These are phyloP conservation scores for Brachystomella parvula DNA, from an alignment of 1,140 invertebrate species.

Conservation along the genomic window DNA sequence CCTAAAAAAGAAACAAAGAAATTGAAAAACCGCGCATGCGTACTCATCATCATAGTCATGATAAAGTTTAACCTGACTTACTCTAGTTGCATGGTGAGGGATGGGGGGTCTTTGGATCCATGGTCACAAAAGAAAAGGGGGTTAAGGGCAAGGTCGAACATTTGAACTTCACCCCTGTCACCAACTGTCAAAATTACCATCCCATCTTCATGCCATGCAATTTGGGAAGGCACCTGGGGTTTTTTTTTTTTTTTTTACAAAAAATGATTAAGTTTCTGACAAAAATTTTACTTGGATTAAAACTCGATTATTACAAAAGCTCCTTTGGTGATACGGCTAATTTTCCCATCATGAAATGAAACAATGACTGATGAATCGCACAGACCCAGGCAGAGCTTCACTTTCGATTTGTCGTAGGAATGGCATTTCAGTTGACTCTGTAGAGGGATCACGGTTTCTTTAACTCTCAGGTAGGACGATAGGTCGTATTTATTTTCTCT, in stretches of 20 bases:
- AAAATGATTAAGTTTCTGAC: neutral
- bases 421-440: slow-evolving; percentile 28
- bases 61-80: neutral
- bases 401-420: slow-evolving; percentile 20
- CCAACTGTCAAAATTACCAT: slow-evolving; percentile 25
- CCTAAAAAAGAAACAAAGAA: neutral
- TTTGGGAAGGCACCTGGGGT: slow-evolving; percentile 24
- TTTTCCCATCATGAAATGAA: slow-evolving; percentile 30
- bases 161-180: slow-evolving; percentile 29
- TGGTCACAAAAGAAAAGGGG: slow-evolving; percentile 22
- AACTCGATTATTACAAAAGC: slow-evolving; percentile 28
- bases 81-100: neutral
- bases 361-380: slow-evolving; percentile 30
- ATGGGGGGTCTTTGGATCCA: neutral
- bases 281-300: slow-evolving; percentile 1
- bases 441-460: slow-evolving; percentile 27
- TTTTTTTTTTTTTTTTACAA: too few relatives aligned
- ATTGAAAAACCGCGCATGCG: too few relatives aligned
- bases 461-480: neutral
- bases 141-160: slow-evolving; percentile 34
- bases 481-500: neutral
- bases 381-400: slow-evolving; percentile 29
- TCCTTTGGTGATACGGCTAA: slow-evolving; percentile 31
- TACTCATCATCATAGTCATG: too few relatives aligned
- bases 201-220: slow-evolving; percentile 32